Base-by-base conservation (phyloP, 2,113 vertebrate genomes). In the Crotalus viridis region DNA sequence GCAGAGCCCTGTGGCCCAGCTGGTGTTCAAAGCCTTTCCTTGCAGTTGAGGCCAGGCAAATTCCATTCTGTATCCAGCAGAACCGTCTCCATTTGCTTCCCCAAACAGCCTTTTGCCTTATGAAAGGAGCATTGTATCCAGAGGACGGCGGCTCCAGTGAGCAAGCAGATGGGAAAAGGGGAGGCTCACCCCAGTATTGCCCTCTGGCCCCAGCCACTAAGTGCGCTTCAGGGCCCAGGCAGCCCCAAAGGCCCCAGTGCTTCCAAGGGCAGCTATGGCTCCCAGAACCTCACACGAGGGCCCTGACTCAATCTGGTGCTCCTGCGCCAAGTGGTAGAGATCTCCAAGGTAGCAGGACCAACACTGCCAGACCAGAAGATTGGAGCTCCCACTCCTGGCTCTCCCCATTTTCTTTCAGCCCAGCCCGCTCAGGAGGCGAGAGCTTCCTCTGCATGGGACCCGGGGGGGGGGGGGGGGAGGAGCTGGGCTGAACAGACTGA, bases 401-500 rank as follows among this genome's bases (percentile, higher is more conserved):
- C 85, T n/a, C 51, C n/a, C 2, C 7, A 5, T 13, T n/a, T 54
- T 2, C 28, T 21, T 56, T 39, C 54, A 9, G 13, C 52, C 52
- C 26, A 9, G 28, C 87, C 46, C 52, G 1, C 87, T n/a, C 15
- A 7, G 69, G n/a, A 81, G n/a, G 2, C 13, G 10, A 55, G 54
- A 1, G 33, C 6, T 81, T 81, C 7, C 52, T 6, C n/a, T 39
- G 21, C 89, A 28, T 2, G 19, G 8, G 56, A 39, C 39, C 39
- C 39, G 39, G 26, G 19, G 10, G 0, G 33, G 33, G 33, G 33
- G 64, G 0, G 0, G 13, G 61, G 15, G 43, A 5, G 8, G 2
- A 91, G 92, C 94, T 69, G 85, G 74, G 92, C 93, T 52, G 92
- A 95, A 94, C 92, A 95, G 96, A 96, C 96, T 95, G 95, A 96